A percentile compares a stretch with the other conserved stretches of the same genome.
Conservation (phyloP, 2,797 vertebrate species). For the Pyrocephalus nanus region DNA sequence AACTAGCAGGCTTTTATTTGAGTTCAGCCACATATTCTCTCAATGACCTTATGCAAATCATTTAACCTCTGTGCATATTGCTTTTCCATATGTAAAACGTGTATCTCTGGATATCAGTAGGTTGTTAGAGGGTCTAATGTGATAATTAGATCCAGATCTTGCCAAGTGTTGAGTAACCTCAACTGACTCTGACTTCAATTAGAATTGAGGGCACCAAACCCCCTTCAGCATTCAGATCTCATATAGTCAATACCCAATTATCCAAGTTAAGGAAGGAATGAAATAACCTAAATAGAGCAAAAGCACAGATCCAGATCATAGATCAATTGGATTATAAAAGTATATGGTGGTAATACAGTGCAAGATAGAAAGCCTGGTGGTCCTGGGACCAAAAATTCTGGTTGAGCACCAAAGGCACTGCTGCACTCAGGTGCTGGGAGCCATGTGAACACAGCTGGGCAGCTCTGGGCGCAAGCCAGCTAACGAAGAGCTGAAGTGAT, state of each 20-base stretch:
- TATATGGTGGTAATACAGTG: neutral
- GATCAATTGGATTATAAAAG: neutral
- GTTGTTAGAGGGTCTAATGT: slow-evolving; percentile 14
- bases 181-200: slow-evolving; percentile 32
- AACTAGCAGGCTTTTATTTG: slow-evolving; percentile 48
- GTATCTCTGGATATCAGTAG: slow-evolving; percentile 1
- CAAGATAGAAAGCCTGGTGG: neutral
- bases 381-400: neutral
- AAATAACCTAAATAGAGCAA: neutral
- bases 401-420: neutral
- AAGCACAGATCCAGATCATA: neutral
- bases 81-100: slow-evolving; percentile 16
- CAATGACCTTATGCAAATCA: slow-evolving; percentile 65
- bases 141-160: slow-evolving; percentile 57
- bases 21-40: slow-evolving; percentile 12
- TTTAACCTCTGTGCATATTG: slow-evolving; percentile 51
- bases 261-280: neutral
- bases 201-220: slow-evolving; percentile 8
- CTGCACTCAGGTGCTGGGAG: neutral
- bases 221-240: neutral
- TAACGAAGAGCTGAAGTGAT: neutral
- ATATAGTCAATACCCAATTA: neutral
- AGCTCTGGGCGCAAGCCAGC: neutral
- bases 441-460: neutral
- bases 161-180: neutral